Percentiles rank a stretch among this genome's conserved stretches.
Conservation (phyloP, 2,888 invertebrate genomes). For the Silvanus unidentatus region DNA sequence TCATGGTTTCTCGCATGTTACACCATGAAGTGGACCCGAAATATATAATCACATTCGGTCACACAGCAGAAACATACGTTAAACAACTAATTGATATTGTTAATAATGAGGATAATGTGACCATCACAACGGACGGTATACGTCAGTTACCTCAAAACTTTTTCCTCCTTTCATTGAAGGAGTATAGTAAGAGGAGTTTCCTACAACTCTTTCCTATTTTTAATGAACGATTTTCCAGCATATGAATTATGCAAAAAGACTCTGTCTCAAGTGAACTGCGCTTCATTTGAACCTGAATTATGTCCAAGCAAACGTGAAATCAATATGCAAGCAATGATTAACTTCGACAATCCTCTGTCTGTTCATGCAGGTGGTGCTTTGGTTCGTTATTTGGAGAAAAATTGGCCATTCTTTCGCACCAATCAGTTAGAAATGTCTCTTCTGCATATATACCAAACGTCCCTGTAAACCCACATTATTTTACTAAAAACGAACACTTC, state of each 20-base stretch:
- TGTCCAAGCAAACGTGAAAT: slow-evolving; percentile 52
- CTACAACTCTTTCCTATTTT: slow-evolving; percentile 52
- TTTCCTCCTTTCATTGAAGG: slow-evolving; percentile 52
- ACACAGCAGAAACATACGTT: slow-evolving; percentile 50
- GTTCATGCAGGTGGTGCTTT: slow-evolving; percentile 68
- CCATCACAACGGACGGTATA: slow-evolving; percentile 29
- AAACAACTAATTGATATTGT: slow-evolving; percentile 32
- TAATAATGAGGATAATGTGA: slow-evolving; percentile 21
- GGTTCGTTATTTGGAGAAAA: slow-evolving; percentile 63
- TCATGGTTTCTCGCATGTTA: slow-evolving; percentile 53
- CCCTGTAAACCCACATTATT: slow-evolving; percentile 52
- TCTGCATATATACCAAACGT: slow-evolving; percentile 53
- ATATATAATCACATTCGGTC: slow-evolving; percentile 52
- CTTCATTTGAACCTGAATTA: slow-evolving; percentile 48
- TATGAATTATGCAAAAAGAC: slow-evolving; percentile 33
- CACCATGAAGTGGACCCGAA: slow-evolving; percentile 57
- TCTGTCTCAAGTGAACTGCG: slow-evolving; percentile 26
- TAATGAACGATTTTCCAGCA: slow-evolving; percentile 52
- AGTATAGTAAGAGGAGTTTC: slow-evolving; percentile 58
- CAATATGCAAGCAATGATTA: slow-evolving; percentile 58
- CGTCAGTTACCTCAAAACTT: slow-evolving; percentile 48
- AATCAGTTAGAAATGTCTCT: slow-evolving; percentile 46
- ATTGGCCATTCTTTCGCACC: slow-evolving; percentile 47
- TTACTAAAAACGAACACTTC: not conserved
- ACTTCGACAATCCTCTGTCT: slow-evolving; percentile 57